A percentile compares a stretch with the other conserved stretches of the same genome.
These are phyloP conservation scores for Scyliorhinus canicula DNA, from an alignment of 2,797 vertebrate species.

Conservation along the genomic window DNA sequence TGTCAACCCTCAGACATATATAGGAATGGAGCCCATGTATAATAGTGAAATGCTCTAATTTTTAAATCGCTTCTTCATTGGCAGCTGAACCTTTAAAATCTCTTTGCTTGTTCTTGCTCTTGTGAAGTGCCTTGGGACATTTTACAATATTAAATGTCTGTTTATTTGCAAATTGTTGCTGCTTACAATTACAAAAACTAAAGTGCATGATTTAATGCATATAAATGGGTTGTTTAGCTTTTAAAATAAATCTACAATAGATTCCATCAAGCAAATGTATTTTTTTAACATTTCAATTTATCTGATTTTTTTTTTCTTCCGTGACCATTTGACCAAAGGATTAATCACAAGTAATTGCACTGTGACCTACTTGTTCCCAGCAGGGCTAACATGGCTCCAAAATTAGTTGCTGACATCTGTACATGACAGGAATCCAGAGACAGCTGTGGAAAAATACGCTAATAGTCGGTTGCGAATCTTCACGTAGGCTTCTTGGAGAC, in stretches of 20 bases:
- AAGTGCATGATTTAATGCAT: neutral
- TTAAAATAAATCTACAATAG: neutral
- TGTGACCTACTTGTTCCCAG: neutral
- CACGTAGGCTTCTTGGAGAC: neutral
- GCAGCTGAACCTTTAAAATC: neutral
- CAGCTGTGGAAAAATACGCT: constrained; percentile 12
- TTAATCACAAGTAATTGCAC: constrained; percentile 1
- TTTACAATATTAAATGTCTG: neutral
- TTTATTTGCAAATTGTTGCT: neutral
- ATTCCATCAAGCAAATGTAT: neutral
- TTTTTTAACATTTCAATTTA: neutral
- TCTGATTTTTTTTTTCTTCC: neutral
- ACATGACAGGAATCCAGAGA: constrained; percentile 14
- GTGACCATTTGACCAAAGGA: neutral
- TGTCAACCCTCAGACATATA: neutral
- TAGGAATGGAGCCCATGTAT: neutral
- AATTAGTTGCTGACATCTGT: constrained; percentile 26
- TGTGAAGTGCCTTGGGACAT: neutral
- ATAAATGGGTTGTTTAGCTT: neutral
- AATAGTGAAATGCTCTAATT: neutral
- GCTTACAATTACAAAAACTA: neutral
- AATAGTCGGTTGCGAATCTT: neutral
- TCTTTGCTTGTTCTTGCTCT: neutral
- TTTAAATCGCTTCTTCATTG: neutral
- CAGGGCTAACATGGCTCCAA: constrained; percentile 5